Base-by-base conservation (phyloP, 2,113 vertebrate species). In the Rhinichthys klamathensis region DNA sequence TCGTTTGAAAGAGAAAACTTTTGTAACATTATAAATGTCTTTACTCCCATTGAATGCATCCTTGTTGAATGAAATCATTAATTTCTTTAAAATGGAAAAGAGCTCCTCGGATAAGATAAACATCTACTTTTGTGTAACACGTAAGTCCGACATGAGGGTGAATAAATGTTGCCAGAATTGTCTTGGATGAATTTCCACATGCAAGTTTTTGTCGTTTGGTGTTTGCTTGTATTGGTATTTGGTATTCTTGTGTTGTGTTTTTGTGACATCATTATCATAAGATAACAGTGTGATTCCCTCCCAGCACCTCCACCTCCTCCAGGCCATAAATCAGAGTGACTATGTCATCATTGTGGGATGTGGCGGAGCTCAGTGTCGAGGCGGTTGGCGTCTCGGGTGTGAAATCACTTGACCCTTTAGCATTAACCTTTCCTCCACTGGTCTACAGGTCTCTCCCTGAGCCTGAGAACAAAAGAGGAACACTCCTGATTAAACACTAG, bases 381-480 rank as follows among this genome's bases (percentile, higher is more conserved):
- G 95, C 94, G 88, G 94, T 96, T 96, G 95, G 96, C 94, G 96
- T 96, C 94, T 87, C 96, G 95, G 96, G 96, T 98, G 97, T 97
- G 97, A 98, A 98, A 98, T 98, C 97, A 97, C 97, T 98, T 99
- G 97, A 98, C 97, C 97, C 95, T 32, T 93, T 95, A 95, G 96
- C 96, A 97, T 98, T 99, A 97, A 98, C 97, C 97, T 97, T 96
- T 97, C 95, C 94, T 95, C 94, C 96, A 96, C 96, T 96, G 97
- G 97, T 96, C 97, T 96, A 96, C 94, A 93, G 92, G 92, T 94
- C 94, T 97, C 96, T 97, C 95, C 95, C 96, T 96, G 89, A 93
- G 93, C 95, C 87, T 89, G 84, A 91, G 92, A 95, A 97, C 97
- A 99, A 97, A 97, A 96, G 96, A 94, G 95, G 95, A 96, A 95